Evolutionary conservation across 1,140 invertebrate species (phyloP), one percentile per base, ranked within the genome.

Genomic region (Pachyrhynchus sulphureomaculatus): DNA sequence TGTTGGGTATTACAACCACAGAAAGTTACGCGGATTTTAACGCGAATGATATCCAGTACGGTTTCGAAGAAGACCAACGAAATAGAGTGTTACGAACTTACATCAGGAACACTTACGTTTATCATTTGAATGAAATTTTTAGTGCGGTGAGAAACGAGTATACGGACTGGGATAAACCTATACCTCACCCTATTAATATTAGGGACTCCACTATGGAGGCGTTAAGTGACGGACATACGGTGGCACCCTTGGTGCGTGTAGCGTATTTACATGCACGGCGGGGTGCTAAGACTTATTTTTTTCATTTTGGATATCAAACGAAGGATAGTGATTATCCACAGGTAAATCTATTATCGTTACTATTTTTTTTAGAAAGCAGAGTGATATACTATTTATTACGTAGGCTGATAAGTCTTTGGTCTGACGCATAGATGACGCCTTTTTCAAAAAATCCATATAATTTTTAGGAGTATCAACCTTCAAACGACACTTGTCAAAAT

Each of bases 121-220:
- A 88, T 74, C 93, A 96, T 74, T 82, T 93, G 64, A 93, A 94
- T 78, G 93, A 96, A 77, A 95, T 96, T 55, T 93, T 92, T 72
- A 88, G 92, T 20, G 92, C 93, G 6, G 85, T 96, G 9, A 80
- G 90, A 23, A 95, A 96, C 79, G 92, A 96, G 75, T 97, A 97
- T 78, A 94, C 91, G 26, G 91, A 95, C 76, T 95, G 92, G 92
- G 88, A 90, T 72, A 88, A 91, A 68, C 87, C 90, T 3, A 91
- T 89, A 21, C 84, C 89, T 49, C 90, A 93, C 72, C 90, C 91
- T 0, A 88, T 92, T 70, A 90, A 89, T 73, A 83, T 90, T 41
- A 77, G 93, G 8, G 91, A 96, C 74, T 89, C 88, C 12, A 91
- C 93, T 0, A 86, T 96, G 76, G 91, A 93, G 68, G 86, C 93